phyloP scores from a whole-genome alignment of 2,797 vertebrate genomes.

The Thripadectes ignobilis region DNA sequence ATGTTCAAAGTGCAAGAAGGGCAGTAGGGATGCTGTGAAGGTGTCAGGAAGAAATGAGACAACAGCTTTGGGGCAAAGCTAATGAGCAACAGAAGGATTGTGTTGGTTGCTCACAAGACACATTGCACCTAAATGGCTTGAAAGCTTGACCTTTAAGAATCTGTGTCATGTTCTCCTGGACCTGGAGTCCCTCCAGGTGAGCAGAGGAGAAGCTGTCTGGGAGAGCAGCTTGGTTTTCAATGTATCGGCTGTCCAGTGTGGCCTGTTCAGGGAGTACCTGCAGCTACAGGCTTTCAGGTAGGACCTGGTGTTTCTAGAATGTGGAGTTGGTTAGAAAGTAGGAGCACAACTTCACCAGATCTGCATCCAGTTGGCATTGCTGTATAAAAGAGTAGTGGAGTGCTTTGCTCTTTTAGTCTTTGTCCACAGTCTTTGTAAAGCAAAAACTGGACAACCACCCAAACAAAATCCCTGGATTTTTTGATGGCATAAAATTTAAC shows the following conservation, averaged over 20 bases:
- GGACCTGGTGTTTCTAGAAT: neutral
- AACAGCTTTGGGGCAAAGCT: neutral
- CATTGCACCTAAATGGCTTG: neutral
- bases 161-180: neutral
- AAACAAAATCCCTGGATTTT: neutral
- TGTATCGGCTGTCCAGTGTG: accelerated
- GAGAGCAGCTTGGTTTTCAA: neutral
- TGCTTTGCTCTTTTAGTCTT: neutral
- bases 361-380: neutral
- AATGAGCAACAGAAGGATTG: neutral
- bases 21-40: neutral
- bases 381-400: neutral
- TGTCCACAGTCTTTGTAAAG: neutral
- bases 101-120: neutral
- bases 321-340: neutral
- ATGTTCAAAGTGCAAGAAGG: neutral
- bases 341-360: neutral
- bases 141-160: neutral
- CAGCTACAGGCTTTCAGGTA: neutral
- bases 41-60: neutral
- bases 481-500: neutral
- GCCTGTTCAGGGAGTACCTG: neutral
- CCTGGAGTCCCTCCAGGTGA: neutral
- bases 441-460: neutral
- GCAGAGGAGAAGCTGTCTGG: neutral